These are phyloP conservation scores for Parasteatoda tepidariorum DNA, from an alignment of 1,140 invertebrate genomes.

Conservation along the genomic window DNA sequence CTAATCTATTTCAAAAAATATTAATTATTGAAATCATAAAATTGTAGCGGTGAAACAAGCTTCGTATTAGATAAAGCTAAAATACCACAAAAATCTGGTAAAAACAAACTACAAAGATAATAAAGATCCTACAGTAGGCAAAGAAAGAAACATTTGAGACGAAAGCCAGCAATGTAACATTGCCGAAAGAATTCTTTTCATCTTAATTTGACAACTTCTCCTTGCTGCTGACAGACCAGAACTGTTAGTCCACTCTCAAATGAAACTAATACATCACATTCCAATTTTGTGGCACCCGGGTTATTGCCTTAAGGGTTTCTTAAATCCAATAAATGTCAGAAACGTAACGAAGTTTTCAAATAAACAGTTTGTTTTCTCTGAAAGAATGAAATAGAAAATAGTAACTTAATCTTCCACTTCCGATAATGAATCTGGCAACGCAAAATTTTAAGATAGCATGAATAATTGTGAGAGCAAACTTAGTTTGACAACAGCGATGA, in stretches of 20 bases:
- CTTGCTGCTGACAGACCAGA: slow-evolving; percentile 22
- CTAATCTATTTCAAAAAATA: too few species aligned
- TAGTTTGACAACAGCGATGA: too few species aligned
- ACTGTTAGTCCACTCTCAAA: background rate
- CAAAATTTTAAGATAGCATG: too few species aligned
- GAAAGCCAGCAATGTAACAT: slow-evolving; percentile 3
- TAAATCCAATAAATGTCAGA: background rate
- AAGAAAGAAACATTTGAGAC: background rate
- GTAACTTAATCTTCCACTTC: background rate
- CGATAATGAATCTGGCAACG: too few species aligned
- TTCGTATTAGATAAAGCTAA: too few species aligned
- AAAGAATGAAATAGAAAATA: background rate
- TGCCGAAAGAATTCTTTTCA: slow-evolving; percentile 13
- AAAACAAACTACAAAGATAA: background rate
- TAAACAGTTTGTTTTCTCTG: background rate
- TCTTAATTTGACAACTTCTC: slow-evolving; percentile 36
- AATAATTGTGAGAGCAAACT: too few species aligned
- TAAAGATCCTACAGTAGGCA: background rate
- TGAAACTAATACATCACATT: slow-evolving; percentile 15
- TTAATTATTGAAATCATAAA: too few species aligned
- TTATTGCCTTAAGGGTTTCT: slow-evolving; percentile 10
- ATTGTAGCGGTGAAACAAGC: too few species aligned
- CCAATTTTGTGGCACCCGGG: slow-evolving; percentile 4
- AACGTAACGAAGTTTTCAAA: background rate
- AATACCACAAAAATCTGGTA: background rate